Conservation (phyloP, 92 coral and sea anemone species). For the Chrysogorgia sp. region DNA sequence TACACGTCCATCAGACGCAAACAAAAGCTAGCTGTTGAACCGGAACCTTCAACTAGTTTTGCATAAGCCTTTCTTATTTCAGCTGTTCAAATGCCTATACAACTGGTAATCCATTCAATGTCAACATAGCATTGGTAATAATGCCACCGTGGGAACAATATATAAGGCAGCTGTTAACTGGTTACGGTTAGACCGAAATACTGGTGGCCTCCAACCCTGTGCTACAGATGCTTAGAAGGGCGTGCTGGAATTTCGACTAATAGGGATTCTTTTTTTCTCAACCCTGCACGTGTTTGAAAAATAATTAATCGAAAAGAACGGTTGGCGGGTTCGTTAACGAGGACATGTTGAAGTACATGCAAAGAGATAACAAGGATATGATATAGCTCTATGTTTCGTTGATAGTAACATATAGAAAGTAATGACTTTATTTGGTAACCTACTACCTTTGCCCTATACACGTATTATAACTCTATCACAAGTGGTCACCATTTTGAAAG, state of each 20-base stretch:
- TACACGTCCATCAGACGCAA: conserved; percentile 35
- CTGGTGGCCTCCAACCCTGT: neutral
- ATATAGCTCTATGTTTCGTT: neutral
- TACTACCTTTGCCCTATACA: neutral
- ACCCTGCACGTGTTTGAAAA: neutral
- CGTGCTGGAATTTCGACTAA: conserved; percentile 1
- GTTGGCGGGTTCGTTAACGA: neutral
- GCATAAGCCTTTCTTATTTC: conserved; percentile 38
- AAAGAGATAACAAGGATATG: neutral
- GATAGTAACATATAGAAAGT: neutral
- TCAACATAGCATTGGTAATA: conserved; percentile 42
- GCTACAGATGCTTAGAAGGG: neutral
- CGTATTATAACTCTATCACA: neutral
- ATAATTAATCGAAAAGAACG: neutral
- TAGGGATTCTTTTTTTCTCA: neutral
- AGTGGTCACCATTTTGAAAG: neutral
- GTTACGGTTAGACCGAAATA: neutral
- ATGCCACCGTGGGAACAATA: conserved; percentile 38
- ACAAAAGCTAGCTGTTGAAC: conserved; percentile 41
- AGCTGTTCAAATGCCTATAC: conserved; percentile 40
- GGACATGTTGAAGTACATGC: neutral
- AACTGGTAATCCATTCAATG: conserved; percentile 33
- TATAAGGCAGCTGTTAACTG: conserved; percentile 18
- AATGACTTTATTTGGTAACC: neutral
- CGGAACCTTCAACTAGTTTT: conserved; percentile 35